Evolutionary conservation across 2,888 invertebrate genomes (phyloP), one percentile per base, ranked within the genome.

Genomic region (Tipula helvola): DNA sequence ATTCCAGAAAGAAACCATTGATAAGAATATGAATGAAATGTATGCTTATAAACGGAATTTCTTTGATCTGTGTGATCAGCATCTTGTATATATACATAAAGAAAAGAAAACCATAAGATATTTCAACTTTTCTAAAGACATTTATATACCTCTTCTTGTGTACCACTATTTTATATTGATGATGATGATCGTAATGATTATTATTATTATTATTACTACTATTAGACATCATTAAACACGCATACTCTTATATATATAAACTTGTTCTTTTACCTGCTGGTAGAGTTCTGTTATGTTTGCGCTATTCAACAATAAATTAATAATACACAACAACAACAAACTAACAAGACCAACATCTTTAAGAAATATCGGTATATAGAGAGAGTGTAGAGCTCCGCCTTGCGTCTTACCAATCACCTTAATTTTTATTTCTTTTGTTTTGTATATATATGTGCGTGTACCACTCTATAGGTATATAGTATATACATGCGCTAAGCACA

Each of bases 251-350:
- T 44, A 28, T 44, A 52, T 16, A 52, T 52, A 52, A 71, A 71
- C 71, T 71, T 71, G 71, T 71, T 71, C 71, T 71, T 71, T 71
- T 71, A 71, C 71, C 71, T 71, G 71, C 71, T 71, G 71, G 71
- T 71, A 28, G 28, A 10, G 71, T 71, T 71, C 71, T 71, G 71
- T 71, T 71, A 71, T 71, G 71, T 28, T 71, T 71, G 71, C 71
- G 71, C 71, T 71, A 28, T 71, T 28, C 71, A 71, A 71, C 28
- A 71, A 71, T 28, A 71, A 71, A 71, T 71, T 71, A 71, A 28
- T 71, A 71, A 71, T 12, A 71, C 71, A 71, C n/a, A 71, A 71
- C 8, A 71, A 71, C 10, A 8, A 28, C 28, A 71, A 28, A n/a
- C n/a, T 16, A 52, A 52, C 5, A 52, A 52, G 71, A 71, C 28